These are phyloP conservation scores for Pycnonotus jocosus DNA, from an alignment of 2,113 vertebrate genomes.

Conservation along the genomic window DNA sequence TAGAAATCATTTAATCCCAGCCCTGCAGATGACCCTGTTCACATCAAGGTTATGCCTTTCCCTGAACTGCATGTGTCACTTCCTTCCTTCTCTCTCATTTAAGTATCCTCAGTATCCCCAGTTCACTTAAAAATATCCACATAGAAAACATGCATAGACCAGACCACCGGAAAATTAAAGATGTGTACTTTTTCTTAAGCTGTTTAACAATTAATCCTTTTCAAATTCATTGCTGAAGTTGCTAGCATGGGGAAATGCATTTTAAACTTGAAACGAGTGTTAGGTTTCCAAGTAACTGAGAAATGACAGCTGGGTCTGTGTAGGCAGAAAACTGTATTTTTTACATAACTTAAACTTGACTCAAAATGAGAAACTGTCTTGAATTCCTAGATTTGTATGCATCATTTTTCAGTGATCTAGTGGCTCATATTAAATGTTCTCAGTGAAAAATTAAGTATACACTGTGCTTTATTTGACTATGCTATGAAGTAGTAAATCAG, in stretches of 20 bases:
- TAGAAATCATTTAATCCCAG: not conserved
- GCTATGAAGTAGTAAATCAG: not conserved
- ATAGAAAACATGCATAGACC: not conserved
- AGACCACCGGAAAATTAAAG: not conserved
- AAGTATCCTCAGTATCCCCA: not conserved
- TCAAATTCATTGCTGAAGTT: not conserved
- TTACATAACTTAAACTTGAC: not conserved
- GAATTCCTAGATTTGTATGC: not conserved
- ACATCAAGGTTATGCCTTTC: not conserved
- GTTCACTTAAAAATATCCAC: not conserved
- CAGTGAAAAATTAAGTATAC: not conserved
- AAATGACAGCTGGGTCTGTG: not conserved
- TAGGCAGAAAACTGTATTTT: not conserved
- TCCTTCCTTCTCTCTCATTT: not conserved
- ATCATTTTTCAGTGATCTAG: not conserved
- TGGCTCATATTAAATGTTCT: not conserved
- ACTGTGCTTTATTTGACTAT: not conserved
- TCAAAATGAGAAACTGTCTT: not conserved
- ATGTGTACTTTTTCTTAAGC: not conserved
- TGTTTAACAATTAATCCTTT: not conserved
- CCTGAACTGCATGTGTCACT: not conserved
- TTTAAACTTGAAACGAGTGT: not conserved
- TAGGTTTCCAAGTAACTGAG: not conserved
- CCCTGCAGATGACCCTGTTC: not conserved
- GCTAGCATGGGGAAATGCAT: not conserved